Evolutionary conservation across 1,140 invertebrate species (phyloP).

Genomic region (Dendrolimus punctatus): DNA sequence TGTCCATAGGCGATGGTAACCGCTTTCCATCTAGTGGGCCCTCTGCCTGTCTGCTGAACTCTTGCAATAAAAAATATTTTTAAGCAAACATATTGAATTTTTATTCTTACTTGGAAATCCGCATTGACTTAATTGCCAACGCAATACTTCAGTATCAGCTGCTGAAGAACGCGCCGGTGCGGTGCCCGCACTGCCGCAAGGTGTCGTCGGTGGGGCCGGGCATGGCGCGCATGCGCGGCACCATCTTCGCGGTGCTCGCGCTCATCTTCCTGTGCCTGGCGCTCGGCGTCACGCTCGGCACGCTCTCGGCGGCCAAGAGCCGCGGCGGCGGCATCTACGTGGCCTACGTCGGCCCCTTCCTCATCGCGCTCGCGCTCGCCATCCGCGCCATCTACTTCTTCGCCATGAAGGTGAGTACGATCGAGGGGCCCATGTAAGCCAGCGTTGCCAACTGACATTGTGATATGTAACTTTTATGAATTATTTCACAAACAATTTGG

Average conservation of each 20-base stretch:
- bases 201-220: conserved; percentile 92
- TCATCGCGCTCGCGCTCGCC: conserved; percentile 81
- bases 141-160: conserved; percentile 87
- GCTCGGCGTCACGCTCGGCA: conserved; percentile 83
- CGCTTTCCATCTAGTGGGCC: too few species aligned
- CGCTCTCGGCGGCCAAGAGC: conserved; percentile 71
- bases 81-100: too few species aligned
- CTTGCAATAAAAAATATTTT: too few species aligned
- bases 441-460: conserved; percentile 5
- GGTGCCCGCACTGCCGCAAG: conserved; percentile 96
- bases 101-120: too few species aligned
- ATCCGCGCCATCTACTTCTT: conserved; percentile 89
- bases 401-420: conserved; percentile 90
- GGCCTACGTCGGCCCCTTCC: conserved; percentile 86
- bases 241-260: conserved; percentile 85
- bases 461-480: too few species aligned
- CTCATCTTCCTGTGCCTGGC: conserved; percentile 82
- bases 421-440: conserved; percentile 84
- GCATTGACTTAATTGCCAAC: background rate
- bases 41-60: too few species aligned
- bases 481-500: too few species aligned
- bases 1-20: too few species aligned
- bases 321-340: conserved; percentile 87
- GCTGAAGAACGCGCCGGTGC: conserved; percentile 92
- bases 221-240: conserved; percentile 85